Percentiles rank a stretch among this genome's conserved stretches.
Evolutionary conservation across 2,113 vertebrate genomes (phyloP).

Genomic region (Trochalopteron elliotii): DNA sequence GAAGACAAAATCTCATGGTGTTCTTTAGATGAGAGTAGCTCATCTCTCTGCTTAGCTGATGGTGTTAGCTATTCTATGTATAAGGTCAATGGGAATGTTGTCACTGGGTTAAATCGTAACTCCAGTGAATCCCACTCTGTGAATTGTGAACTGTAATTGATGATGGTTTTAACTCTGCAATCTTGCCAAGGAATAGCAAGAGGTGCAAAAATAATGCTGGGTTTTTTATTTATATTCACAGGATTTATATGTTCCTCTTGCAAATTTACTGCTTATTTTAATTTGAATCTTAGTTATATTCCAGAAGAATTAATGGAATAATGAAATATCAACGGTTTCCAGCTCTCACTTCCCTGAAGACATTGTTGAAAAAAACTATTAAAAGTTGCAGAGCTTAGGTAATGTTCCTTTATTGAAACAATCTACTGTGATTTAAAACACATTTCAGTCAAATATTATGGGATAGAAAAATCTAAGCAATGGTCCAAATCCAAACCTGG

Average conservation of each 20-base stretch:
- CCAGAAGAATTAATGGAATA: background rate
- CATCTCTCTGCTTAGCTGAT: background rate
- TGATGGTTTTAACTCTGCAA: background rate
- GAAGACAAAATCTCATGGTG: background rate
- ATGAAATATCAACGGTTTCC: background rate
- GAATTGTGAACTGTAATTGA: background rate
- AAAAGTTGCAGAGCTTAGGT: background rate
- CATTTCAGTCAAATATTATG: background rate
- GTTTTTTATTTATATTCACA: background rate
- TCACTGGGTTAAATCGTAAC: background rate
- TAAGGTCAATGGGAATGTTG: background rate
- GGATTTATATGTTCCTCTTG: background rate
- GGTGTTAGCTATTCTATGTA: fast-evolving
- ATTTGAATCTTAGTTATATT: background rate
- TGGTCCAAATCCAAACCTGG: background rate
- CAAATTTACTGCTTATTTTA: background rate
- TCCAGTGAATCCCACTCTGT: background rate
- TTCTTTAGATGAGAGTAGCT: background rate
- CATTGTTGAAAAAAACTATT: background rate
- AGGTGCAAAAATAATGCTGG: background rate
- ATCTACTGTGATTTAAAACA: background rate
- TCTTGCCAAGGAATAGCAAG: background rate
- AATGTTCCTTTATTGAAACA: background rate
- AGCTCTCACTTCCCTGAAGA: background rate
- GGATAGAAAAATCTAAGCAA: background rate